Evolutionary conservation across 2,888 invertebrate genomes (phyloP).

Genomic region (Tolmerus cingulatus): DNA sequence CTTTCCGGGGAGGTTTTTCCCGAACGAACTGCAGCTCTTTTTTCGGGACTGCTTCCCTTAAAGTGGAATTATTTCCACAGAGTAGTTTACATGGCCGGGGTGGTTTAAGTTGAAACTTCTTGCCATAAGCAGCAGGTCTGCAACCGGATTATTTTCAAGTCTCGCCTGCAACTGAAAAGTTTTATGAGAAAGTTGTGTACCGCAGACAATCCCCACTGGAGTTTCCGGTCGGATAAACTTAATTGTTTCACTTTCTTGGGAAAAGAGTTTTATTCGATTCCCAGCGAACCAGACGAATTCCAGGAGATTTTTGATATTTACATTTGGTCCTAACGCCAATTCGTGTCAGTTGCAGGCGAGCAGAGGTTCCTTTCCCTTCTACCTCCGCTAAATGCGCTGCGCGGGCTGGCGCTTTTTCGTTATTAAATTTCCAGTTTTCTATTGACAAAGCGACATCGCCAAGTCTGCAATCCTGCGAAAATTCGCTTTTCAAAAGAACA

Average conservation of each 20-base stretch:
- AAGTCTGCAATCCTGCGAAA: neutral
- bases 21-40: neutral
- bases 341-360: neutral
- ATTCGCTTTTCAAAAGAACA: neutral
- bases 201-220: conserved; percentile 21
- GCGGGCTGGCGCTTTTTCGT: neutral
- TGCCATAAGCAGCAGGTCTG: neutral
- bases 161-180: conserved; percentile 34
- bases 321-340: conserved; percentile 16
- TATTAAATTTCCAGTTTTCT: neutral
- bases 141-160: conserved; percentile 25
- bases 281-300: neutral
- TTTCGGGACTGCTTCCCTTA: neutral
- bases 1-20: neutral
- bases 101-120: conserved; percentile 20
- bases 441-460: neutral
- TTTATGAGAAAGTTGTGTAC: conserved; percentile 32
- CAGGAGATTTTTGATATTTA: conserved; percentile 13
- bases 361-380: neutral
- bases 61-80: neutral
- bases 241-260: conserved; percentile 16
- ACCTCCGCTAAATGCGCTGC: neutral
- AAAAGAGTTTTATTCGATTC: neutral
- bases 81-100: conserved; percentile 5
- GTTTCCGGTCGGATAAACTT: conserved; percentile 26